Percentiles rank a stretch among this genome's conserved stretches.
Evolutionary conservation across 1,140 invertebrate species (phyloP).

Genomic region (Homarus americanus): DNA sequence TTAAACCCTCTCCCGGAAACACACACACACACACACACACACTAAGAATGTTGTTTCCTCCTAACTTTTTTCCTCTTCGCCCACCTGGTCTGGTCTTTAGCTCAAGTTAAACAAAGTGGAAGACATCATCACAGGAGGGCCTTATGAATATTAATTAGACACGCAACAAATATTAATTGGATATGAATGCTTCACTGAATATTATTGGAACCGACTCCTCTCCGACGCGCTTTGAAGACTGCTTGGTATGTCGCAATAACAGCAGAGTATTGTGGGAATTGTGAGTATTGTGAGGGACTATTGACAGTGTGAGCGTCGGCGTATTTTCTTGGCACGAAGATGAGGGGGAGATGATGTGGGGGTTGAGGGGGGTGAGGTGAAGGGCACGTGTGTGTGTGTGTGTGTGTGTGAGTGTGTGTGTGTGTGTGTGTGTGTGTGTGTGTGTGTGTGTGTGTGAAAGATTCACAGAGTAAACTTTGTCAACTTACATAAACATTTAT

Average conservation of each 20-base stretch:
- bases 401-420: no score
- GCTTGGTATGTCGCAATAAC: conserved; percentile 57
- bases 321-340: conserved; percentile 12
- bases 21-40: conserved; percentile 42
- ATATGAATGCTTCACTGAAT: conserved; percentile 59
- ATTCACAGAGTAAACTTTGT: no score
- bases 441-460: no score
- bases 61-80: neutral
- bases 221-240: conserved; percentile 56
- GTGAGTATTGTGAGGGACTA: conserved; percentile 33
- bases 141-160: conserved; percentile 67
- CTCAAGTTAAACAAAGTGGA: conserved; percentile 28
- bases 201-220: conserved; percentile 51
- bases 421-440: no score
- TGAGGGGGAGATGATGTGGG: no score
- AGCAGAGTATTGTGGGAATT: conserved; percentile 42
- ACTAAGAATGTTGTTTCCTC: neutral
- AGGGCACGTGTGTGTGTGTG: no score
- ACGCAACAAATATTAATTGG: conserved; percentile 68
- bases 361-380: no score
- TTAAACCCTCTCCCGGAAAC: neutral
- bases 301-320: conserved; percentile 1
- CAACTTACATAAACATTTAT: no score
- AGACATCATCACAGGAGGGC: conserved; percentile 1
- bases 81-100: neutral